These are phyloP conservation scores for Globodera ellingtonae DNA, from an alignment of 1,140 invertebrate genomes.

Conservation along the genomic window DNA sequence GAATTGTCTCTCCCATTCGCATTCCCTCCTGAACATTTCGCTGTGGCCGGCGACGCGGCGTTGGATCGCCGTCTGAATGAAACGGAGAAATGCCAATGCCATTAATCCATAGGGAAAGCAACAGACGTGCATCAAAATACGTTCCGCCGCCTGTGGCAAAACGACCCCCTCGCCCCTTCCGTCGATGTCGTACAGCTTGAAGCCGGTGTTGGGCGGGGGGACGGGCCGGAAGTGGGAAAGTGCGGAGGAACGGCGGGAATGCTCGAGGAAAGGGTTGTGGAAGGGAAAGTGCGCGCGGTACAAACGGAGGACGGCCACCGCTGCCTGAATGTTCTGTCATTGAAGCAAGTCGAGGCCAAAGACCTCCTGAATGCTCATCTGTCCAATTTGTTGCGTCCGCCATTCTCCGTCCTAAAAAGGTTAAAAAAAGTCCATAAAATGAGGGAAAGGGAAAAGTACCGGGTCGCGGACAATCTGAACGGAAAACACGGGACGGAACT, in stretches of 20 bases:
- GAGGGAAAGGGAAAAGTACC: neutral
- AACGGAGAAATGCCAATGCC: neutral
- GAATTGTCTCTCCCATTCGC: conserved; percentile 41
- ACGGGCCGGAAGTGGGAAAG: conserved; percentile 20
- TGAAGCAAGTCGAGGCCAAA: neutral
- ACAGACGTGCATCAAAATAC: conserved; percentile 32
- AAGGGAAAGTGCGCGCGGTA: conserved; percentile 44
- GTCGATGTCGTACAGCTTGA: conserved; percentile 51
- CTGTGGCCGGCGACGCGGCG: conserved; percentile 45
- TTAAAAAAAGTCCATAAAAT: neutral
- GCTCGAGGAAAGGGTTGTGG: conserved; percentile 45
- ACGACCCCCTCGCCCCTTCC: conserved; percentile 32
- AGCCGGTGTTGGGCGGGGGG: conserved; percentile 25
- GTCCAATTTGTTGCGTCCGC: conserved; percentile 42
- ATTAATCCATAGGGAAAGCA: neutral
- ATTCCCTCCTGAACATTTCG: conserved; percentile 43
- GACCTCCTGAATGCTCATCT: conserved; percentile 51
- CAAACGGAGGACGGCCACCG: conserved; percentile 39
- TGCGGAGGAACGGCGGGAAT: conserved; percentile 28
- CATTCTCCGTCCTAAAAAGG: conserved; percentile 42
- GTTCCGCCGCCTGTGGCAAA: conserved; percentile 35
- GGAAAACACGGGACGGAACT: conserved; percentile 38
- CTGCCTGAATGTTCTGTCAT: conserved; percentile 18
- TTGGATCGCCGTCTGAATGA: conserved; percentile 43
- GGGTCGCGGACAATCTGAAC: conserved; percentile 49